phyloP scores from a whole-genome alignment of 2,888 invertebrate species.

The Tineola bisselliella region DNA sequence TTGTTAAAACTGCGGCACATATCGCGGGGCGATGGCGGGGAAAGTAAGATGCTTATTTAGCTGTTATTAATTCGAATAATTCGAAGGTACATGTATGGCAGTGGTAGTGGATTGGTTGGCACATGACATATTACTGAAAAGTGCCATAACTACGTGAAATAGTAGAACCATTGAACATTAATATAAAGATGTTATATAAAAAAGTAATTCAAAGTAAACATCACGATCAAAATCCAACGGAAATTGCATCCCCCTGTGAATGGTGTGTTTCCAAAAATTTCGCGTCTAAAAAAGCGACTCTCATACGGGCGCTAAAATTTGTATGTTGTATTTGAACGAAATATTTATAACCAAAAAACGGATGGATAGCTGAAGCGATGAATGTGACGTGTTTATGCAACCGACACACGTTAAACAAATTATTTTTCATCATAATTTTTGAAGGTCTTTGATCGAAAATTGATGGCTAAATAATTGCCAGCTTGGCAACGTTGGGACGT shows the following conservation, averaged over 20 bases:
- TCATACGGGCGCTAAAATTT: constrained; percentile 8
- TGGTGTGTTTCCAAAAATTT: neutral
- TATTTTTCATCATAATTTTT: constrained; percentile 11
- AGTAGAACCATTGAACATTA: no score
- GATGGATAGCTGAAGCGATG: neutral
- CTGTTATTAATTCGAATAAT: no score
- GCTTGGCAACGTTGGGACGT: constrained; percentile 16
- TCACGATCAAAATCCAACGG: constrained; percentile 7
- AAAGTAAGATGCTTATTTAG: no score
- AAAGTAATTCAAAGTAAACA: neutral
- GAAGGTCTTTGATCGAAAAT: constrained; percentile 36
- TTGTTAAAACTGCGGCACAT: no score
- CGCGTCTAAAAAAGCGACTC: neutral
- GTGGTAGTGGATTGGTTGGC: no score
- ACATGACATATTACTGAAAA: no score
- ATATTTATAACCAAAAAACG: neutral
- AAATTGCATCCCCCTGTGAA: constrained; percentile 7
- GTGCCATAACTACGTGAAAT: no score
- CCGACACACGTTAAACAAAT: constrained; percentile 6
- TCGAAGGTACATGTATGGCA: no score
- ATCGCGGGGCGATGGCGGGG: no score
- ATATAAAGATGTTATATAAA: no score
- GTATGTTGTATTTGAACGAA: neutral
- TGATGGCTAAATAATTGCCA: constrained; percentile 43
- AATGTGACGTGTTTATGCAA: constrained; percentile 9